Conservation (phyloP, 2,113 vertebrate genomes). For the Osmerus mordax region DNA sequence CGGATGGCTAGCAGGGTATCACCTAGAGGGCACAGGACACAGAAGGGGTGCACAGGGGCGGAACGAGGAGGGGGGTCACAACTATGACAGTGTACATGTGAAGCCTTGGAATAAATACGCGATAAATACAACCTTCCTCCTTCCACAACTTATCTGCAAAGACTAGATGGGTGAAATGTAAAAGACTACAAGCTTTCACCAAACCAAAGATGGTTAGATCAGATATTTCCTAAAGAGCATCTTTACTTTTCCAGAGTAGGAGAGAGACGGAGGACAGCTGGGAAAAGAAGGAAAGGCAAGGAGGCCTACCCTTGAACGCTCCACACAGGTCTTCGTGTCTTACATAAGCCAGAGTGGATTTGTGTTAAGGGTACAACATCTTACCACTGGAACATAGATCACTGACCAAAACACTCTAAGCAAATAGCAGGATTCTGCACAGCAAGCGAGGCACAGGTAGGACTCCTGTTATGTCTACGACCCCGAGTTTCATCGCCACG, state of each 20-base stretch:
- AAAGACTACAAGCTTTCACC: background rate
- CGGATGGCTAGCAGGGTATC: conserved; percentile 94
- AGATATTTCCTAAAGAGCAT: background rate
- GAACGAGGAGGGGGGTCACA: background rate
- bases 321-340: conserved; percentile 96
- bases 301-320: conserved; percentile 88
- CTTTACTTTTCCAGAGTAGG: background rate
- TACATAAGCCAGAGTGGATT: conserved; percentile 86
- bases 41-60: background rate
- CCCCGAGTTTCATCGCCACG: no score
- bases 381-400: background rate
- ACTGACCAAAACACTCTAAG: background rate
- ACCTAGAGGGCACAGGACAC: conserved; percentile 68
- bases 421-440: background rate
- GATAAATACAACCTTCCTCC: no score
- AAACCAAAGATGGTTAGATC: no score
- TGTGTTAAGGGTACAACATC: conserved; percentile 76
- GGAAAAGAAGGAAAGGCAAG: background rate
- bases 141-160: no score
- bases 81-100: no score
- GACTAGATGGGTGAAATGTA: background rate
- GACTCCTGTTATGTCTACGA: background rate
- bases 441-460: background rate
- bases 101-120: no score
- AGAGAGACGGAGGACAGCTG: no score